Base-by-base conservation (phyloP, 2,888 invertebrate species). In the Drosophila limbata region DNA sequence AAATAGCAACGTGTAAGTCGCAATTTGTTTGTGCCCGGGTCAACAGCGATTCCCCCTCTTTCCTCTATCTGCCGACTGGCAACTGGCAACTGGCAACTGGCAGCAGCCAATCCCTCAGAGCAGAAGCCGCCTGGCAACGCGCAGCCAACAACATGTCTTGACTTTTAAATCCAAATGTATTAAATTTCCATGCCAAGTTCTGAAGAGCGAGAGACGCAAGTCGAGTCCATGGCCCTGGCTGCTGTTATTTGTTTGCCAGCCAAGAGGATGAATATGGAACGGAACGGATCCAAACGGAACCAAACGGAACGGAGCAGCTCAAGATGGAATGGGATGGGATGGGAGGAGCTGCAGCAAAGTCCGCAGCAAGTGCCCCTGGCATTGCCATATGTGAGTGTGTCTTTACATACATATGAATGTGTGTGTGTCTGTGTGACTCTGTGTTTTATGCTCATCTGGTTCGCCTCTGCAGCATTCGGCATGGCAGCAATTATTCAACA, bases 401-500 rank as follows among this genome's bases (percentile, higher is more conserved):
- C 10, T n/a, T 3, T 19, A 19, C 9, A 9, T 21, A 11, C 44
- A 8, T 37, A 1, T 37, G 8, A 19, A 10, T 40, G 31, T 42
- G 31, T 59, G 21, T 42, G 13, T 57, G 9, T 37, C 31, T 61
- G 6, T 45, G 35, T 45, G 40, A 28, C 25, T 69, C 51, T 71
- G 60, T 71, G 65, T 59, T 52, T n/a, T 57, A 53, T 69, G 73
- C 76, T 76, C 76, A 77, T 76, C 76, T 77, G 82, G 79, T 48
- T 69, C 62, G 65, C 57, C 42, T 73, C 81, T 66, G 56, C 73
- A 73, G 76, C 86, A 83, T 85, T 85, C 84, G 85, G 87, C 79
- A 76, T 82, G 80, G 76, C 88, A 85, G 88, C 85, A 86, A 86
- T 86, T 86, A 86, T 88, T 85, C 86, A 86, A 86, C 85, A 88